phyloP scores from a whole-genome alignment of 2,888 invertebrate species.

The Sinotaia quadrata region DNA sequence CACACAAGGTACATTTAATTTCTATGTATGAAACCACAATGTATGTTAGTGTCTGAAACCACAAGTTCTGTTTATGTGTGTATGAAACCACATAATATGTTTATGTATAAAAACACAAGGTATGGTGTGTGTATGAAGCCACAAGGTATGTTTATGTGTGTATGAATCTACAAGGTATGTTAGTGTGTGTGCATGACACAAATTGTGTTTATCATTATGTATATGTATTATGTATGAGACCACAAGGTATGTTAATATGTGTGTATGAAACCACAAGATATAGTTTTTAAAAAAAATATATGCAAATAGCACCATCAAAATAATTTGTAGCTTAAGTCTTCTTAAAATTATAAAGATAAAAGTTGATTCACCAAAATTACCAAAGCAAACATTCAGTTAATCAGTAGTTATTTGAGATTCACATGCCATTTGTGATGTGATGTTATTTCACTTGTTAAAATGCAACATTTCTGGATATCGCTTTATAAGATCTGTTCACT shows the following conservation, averaged over 20 bases:
- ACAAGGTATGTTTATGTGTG: background rate
- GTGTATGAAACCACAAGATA: background rate
- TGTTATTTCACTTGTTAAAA: too few relatives aligned
- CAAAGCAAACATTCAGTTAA: too few relatives aligned
- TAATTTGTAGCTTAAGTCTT: too few relatives aligned
- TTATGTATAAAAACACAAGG: background rate
- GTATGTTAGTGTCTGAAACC: background rate
- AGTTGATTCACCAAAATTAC: too few relatives aligned
- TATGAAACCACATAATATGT: background rate
- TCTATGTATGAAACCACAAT: background rate
- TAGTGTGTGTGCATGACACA: background rate
- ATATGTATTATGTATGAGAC: background rate
- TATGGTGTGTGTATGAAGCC: background rate
- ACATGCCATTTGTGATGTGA: too few relatives aligned
- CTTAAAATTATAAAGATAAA: too few relatives aligned
- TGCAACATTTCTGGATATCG: too few relatives aligned
- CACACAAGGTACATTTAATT: constrained; percentile 65
- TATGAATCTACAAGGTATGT: background rate
- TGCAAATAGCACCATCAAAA: too few relatives aligned
- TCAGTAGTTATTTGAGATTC: too few relatives aligned
- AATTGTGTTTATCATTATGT: background rate
- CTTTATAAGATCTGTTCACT: too few relatives aligned
- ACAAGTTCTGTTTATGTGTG: background rate
- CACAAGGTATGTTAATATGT: background rate
- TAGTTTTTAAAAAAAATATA: too few relatives aligned